Conservation (phyloP, 2,113 vertebrate genomes). For the Junco hyemalis region DNA sequence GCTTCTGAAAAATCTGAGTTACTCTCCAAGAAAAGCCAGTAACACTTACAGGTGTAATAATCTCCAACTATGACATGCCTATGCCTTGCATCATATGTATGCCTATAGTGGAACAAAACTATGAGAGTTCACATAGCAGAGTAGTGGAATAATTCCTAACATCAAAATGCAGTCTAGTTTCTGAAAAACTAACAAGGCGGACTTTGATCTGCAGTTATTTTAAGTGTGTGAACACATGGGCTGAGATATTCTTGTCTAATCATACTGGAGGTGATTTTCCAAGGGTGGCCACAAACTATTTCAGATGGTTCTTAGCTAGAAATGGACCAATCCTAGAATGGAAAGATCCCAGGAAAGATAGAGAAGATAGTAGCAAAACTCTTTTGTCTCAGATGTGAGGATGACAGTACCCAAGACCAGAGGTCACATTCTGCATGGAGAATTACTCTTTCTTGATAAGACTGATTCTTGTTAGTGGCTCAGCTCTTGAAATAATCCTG, state of each 20-base stretch:
- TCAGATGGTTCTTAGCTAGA: not conserved
- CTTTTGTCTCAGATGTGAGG: not conserved
- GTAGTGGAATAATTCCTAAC: not conserved
- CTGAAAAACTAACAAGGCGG: not conserved
- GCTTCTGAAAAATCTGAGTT: not conserved
- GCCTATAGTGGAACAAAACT: not conserved
- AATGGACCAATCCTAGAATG: not conserved
- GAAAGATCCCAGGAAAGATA: not conserved
- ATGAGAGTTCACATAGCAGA: not conserved
- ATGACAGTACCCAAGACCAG: not conserved
- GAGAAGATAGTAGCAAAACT: not conserved
- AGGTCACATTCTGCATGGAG: not conserved
- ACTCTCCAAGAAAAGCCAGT: not conserved
- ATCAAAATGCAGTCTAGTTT: not conserved
- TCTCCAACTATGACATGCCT: not conserved
- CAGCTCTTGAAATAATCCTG: not conserved
- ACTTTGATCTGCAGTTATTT: constrained; percentile 1
- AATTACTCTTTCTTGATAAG: not conserved
- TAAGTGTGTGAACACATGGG: not conserved
- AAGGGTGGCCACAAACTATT: not conserved
- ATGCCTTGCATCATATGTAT: too few relatives aligned
- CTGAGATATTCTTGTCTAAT: not conserved
- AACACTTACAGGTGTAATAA: not conserved
- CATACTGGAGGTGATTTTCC: not conserved
- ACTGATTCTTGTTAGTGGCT: not conserved